Percentiles rank a stretch among this genome's conserved stretches.
phyloP scores from a whole-genome alignment of 2,113 vertebrate genomes.

The Turdus rufiventris region DNA sequence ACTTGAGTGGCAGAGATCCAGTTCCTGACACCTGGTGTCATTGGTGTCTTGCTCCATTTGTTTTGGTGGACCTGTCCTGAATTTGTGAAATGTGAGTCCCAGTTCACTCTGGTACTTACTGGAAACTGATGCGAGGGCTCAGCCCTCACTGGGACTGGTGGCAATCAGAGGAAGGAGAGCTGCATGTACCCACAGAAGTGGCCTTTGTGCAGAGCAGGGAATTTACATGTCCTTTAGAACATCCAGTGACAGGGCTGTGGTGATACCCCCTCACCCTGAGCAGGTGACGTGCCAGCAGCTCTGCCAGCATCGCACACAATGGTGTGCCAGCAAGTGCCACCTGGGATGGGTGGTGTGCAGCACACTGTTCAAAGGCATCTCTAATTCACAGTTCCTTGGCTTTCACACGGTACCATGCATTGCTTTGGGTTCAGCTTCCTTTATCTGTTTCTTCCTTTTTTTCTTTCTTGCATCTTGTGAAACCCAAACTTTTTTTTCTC shows the following conservation, averaged over 20 bases:
- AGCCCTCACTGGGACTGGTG: neutral
- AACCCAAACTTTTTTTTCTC: neutral
- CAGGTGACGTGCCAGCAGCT: fast-evolving
- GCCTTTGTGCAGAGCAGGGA: neutral
- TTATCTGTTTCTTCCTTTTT: slow-evolving; percentile 21
- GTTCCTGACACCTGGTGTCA: neutral
- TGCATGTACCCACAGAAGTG: neutral
- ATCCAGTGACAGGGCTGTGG: neutral
- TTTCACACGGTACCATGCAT: slow-evolving; percentile 10
- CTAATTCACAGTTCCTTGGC: slow-evolving; percentile 55
- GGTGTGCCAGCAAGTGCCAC: neutral
- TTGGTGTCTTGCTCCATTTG: neutral
- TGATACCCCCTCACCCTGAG: neutral
- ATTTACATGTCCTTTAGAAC: neutral
- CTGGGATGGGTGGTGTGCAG: neutral
- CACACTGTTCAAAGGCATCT: slow-evolving; percentile 17
- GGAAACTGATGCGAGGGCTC: neutral
- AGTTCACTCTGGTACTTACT: neutral
- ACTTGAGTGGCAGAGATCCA: neutral
- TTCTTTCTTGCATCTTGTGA: slow-evolving; percentile 6
- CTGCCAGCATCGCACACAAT: neutral
- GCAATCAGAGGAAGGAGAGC: neutral
- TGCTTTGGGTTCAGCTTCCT: slow-evolving; percentile 20
- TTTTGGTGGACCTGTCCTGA: neutral
- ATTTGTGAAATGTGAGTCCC: neutral